Percentiles rank a stretch among this genome's conserved stretches.
phyloP scores from a whole-genome alignment of 1,140 invertebrate species.

The Drosophila leontia region DNA sequence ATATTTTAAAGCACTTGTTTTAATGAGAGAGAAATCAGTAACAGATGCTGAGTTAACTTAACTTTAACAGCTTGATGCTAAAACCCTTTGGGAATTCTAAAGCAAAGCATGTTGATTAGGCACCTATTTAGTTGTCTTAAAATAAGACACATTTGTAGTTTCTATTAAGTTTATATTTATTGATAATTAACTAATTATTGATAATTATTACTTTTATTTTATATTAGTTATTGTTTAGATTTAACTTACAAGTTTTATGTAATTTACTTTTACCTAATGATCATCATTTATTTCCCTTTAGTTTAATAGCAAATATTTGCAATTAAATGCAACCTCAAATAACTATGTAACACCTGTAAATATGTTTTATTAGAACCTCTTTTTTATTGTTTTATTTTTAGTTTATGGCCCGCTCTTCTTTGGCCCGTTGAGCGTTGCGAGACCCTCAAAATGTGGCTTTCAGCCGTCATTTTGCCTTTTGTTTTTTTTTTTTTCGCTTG shows the following conservation, averaged over 20 bases:
- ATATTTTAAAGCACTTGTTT: too few relatives aligned
- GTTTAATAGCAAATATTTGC: not conserved
- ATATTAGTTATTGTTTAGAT: not conserved
- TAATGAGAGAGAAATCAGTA: too few relatives aligned
- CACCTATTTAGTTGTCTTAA: too few relatives aligned
- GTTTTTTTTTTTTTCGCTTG: slow-evolving; percentile 31
- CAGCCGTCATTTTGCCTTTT: slow-evolving; percentile 20
- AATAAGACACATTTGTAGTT: too few relatives aligned
- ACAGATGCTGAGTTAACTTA: too few relatives aligned
- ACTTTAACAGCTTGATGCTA: not conserved
- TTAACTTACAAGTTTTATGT: not conserved
- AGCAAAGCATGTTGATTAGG: not conserved
- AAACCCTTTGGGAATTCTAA: not conserved
- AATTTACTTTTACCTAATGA: not conserved
- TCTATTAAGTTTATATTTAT: too few relatives aligned
- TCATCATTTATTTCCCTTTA: not conserved
- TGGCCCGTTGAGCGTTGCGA: slow-evolving; percentile 34
- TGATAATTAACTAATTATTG: too few relatives aligned
- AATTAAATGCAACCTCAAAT: not conserved
- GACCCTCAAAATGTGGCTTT: slow-evolving; percentile 27
- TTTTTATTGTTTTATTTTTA: slow-evolving; percentile 12
- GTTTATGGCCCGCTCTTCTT: slow-evolving; percentile 32
- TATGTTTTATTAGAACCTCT: slow-evolving; percentile 18
- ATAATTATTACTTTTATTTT: too few relatives aligned
- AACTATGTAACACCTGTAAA: slow-evolving; percentile 1